These are phyloP conservation scores for Parauchenoglanis ngamensis DNA, from an alignment of 2,797 vertebrate genomes.

Conservation along the genomic window DNA sequence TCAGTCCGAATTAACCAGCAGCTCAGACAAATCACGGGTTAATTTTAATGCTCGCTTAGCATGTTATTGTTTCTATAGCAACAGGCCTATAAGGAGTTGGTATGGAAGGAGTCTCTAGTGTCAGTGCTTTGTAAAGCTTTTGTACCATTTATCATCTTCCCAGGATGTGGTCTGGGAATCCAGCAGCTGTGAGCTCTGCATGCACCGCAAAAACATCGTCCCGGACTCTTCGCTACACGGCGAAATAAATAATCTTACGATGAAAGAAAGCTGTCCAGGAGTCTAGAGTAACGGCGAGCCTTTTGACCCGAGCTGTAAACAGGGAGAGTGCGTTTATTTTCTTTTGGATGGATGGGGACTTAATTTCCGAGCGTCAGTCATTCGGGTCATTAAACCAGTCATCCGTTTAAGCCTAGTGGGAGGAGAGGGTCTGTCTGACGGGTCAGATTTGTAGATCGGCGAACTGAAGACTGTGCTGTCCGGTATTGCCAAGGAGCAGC, in stretches of 20 bases:
- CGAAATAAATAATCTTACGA: background rate
- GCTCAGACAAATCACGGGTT: no score
- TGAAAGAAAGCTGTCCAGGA: background rate
- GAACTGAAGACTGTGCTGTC: background rate
- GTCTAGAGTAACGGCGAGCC: background rate
- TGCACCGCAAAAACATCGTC: background rate
- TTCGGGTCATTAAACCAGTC: background rate
- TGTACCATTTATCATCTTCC: background rate
- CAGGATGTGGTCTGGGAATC: background rate
- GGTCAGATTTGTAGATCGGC: background rate
- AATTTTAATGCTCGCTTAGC: no score
- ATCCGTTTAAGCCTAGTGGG: background rate
- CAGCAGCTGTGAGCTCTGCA: background rate
- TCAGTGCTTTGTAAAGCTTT: no score
- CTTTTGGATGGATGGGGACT: background rate
- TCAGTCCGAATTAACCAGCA: background rate
- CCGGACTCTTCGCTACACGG: no score
- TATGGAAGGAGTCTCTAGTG: no score
- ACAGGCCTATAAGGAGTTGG: background rate
- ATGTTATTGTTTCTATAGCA: background rate
- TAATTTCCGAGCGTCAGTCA: slow-evolving; percentile 1
- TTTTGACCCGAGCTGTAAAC: background rate
- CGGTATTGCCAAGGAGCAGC: background rate
- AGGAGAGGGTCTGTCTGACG: background rate
- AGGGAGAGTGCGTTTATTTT: background rate